These are phyloP conservation scores for Oostethus manadensis DNA, from an alignment of 2,113 vertebrate species.

Conservation along the genomic window DNA sequence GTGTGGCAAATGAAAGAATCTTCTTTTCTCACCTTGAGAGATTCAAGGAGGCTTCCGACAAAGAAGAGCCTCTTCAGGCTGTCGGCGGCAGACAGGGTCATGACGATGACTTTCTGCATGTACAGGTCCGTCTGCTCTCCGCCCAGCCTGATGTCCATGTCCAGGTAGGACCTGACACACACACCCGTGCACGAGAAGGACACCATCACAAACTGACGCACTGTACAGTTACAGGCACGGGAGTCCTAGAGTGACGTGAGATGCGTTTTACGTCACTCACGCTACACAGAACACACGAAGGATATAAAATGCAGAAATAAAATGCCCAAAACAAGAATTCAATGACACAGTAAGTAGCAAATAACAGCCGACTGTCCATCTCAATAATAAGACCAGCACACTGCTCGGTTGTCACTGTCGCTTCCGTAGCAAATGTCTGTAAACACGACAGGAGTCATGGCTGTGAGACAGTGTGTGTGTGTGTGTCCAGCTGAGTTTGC, in stretches of 20 bases:
- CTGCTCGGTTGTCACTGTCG: too few species aligned
- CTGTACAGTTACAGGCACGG: background rate
- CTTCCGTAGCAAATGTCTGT: background rate
- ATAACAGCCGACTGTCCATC: too few species aligned
- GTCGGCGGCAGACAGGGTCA: slow-evolving; percentile 54
- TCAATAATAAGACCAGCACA: too few species aligned
- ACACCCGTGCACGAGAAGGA: slow-evolving; percentile 2
- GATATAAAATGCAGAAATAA: too few species aligned
- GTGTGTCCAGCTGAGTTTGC: too few species aligned
- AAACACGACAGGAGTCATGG: background rate
- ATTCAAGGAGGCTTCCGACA: slow-evolving; percentile 80
- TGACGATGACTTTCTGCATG: slow-evolving; percentile 68
- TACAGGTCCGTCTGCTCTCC: slow-evolving; percentile 73
- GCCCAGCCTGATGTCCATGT: slow-evolving; percentile 75
- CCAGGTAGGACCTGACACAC: slow-evolving; percentile 74
- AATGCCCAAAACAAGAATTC: too few species aligned
- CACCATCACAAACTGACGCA: background rate
- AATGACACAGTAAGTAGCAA: too few species aligned
- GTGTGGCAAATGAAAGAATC: slow-evolving; percentile 9
- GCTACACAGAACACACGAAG: too few species aligned
- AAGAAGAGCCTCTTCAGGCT: slow-evolving; percentile 79
- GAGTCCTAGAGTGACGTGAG: too few species aligned
- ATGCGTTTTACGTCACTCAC: too few species aligned
- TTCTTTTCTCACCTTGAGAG: slow-evolving; percentile 78
- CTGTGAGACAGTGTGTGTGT: background rate